phyloP scores from a whole-genome alignment of 2,888 invertebrate species.

The Unio delphinus region DNA sequence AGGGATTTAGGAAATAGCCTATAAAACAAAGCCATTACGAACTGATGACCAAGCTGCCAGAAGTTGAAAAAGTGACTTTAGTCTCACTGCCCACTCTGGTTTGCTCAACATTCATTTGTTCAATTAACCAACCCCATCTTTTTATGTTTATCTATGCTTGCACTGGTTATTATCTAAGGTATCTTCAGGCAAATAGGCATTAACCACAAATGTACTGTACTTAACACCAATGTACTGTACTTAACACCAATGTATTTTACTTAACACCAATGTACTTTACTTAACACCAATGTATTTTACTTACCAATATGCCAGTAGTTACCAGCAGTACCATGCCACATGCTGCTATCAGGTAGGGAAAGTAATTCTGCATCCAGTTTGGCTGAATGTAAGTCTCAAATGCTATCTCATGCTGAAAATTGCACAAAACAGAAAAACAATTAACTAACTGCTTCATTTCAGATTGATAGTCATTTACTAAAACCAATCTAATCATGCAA shows the following conservation, averaged over 20 bases:
- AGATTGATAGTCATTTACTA: no score
- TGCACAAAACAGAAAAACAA: background rate
- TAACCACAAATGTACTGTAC: slow-evolving; percentile 2
- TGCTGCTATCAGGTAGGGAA: slow-evolving; percentile 53
- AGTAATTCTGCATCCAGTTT: slow-evolving; percentile 51
- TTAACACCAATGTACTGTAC: slow-evolving; percentile 34
- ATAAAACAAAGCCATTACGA: background rate
- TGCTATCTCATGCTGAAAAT: slow-evolving; percentile 32
- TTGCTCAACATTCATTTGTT: no score
- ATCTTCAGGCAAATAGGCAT: slow-evolving; percentile 14
- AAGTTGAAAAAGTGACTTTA: no score
- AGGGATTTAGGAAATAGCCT: background rate
- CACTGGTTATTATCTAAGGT: background rate
- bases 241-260: background rate
- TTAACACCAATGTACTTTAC: slow-evolving; percentile 34
- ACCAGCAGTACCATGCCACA: slow-evolving; percentile 39
- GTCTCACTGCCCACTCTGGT: no score
- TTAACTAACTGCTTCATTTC: no score
- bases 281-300: slow-evolving; percentile 4
- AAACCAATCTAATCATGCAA: no score
- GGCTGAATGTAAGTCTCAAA: slow-evolving; percentile 25
- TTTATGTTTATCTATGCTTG: no score
- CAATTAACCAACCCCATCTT: no score
- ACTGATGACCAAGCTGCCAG: no score
- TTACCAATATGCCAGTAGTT: slow-evolving; percentile 42